Evolutionary conservation across 2,113 vertebrate species (phyloP).

Genomic region (Notechis scutatus): DNA sequence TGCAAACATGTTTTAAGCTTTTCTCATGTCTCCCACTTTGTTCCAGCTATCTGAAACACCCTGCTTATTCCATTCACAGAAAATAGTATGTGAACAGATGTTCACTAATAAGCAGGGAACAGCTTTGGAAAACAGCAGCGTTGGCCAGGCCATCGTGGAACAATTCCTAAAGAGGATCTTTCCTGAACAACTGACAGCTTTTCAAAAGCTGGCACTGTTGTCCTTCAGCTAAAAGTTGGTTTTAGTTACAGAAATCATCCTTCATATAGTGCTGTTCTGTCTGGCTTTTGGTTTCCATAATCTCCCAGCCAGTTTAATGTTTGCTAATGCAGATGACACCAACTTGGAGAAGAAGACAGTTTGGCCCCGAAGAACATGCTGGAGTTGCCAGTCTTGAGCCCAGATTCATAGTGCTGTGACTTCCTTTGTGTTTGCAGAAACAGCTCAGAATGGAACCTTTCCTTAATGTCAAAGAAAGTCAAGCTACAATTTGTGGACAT

Average conservation of each 20-base stretch:
- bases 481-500: neutral
- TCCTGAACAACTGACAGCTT: conserved; percentile 10
- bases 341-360: neutral
- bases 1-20: neutral
- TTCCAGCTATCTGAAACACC: neutral
- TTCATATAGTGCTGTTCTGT: neutral
- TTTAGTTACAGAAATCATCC: neutral
- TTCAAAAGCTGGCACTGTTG: neutral
- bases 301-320: neutral
- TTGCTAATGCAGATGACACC: neutral
- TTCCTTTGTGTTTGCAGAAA: neutral
- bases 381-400: neutral
- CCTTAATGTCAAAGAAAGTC: neutral
- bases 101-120: neutral
- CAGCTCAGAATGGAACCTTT: neutral
- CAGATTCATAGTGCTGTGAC: neutral
- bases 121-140: neutral
- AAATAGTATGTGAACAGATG: neutral
- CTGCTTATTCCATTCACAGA: neutral
- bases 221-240: conserved; percentile 5
- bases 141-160: neutral
- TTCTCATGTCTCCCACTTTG: neutral
- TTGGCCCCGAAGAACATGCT: neutral
- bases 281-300: neutral
- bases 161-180: neutral